Percentiles rank a stretch among this genome's conserved stretches.
Evolutionary conservation across 2,113 vertebrate genomes (phyloP).

Genomic region (Malurus elegans): DNA sequence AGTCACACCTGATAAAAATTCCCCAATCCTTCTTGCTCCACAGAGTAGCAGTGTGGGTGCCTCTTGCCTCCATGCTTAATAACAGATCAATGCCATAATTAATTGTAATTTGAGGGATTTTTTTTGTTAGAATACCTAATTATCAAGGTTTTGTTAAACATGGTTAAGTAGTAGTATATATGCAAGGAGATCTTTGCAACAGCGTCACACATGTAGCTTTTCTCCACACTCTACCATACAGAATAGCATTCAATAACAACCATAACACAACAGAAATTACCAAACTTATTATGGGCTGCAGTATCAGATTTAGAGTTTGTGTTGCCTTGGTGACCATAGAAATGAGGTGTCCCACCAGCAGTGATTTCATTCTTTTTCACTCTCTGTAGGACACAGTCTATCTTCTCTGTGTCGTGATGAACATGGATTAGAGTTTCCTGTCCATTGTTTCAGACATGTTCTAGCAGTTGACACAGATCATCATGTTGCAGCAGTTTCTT

Average conservation of each 20-base stretch:
- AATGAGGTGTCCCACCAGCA: not conserved
- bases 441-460: not conserved
- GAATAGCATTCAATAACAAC: not conserved
- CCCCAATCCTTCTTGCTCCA: not conserved
- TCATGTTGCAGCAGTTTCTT: not conserved
- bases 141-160: not conserved
- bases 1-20: not conserved
- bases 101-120: not conserved
- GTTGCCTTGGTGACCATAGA: not conserved
- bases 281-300: not conserved
- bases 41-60: not conserved
- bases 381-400: not conserved
- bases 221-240: not conserved
- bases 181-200: not conserved
- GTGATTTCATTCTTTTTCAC: not conserved
- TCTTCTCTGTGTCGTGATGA: not conserved
- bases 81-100: not conserved
- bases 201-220: not conserved
- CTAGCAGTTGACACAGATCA: not conserved
- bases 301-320: not conserved
- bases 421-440: not conserved
- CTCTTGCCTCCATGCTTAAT: not conserved
- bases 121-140: not conserved
- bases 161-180: not conserved
- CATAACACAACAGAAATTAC: not conserved